Conservation (phyloP, 1,140 invertebrate genomes). For the Sycobia sp. region DNA sequence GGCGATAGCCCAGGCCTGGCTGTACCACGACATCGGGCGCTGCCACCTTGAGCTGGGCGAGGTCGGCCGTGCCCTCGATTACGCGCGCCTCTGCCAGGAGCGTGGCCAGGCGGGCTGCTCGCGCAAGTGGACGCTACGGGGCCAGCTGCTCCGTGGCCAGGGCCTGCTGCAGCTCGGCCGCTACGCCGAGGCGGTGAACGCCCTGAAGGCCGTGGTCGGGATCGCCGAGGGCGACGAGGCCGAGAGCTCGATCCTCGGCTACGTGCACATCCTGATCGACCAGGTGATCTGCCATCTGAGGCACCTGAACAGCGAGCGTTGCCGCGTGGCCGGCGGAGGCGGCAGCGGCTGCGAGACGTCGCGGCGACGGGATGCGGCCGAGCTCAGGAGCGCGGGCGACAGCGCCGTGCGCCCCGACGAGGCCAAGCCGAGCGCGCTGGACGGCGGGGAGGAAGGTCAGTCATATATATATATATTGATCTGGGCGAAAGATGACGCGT, state of each 20-base stretch:
- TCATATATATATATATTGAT: too few species aligned
- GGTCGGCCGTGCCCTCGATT: conserved; percentile 35
- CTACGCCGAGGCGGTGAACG: conserved; percentile 39
- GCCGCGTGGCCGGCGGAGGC: neutral
- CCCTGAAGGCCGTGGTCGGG: conserved; percentile 36
- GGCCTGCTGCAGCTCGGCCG: conserved; percentile 33
- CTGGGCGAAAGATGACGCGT: too few species aligned
- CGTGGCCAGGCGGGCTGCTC: conserved; percentile 34
- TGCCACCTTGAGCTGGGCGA: conserved; percentile 46
- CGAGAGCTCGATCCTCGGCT: neutral
- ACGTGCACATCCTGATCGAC: conserved; percentile 19
- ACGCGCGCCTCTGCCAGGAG: conserved; percentile 36
- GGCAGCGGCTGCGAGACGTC: neutral
- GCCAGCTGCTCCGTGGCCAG: conserved; percentile 43
- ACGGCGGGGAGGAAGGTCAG: too few species aligned
- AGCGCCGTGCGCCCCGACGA: too few species aligned
- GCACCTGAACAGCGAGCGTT: neutral
- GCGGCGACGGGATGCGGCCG: neutral
- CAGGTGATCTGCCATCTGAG: conserved; percentile 14
- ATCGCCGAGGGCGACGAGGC: conserved; percentile 21
- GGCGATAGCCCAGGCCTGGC: conserved; percentile 44
- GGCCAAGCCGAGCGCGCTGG: too few species aligned
- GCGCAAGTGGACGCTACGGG: conserved; percentile 48
- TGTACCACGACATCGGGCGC: conserved; percentile 44
- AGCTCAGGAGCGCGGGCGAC: too few species aligned